These are phyloP conservation scores for Aphis craccivora DNA, from an alignment of 1,140 invertebrate species.

Conservation along the genomic window DNA sequence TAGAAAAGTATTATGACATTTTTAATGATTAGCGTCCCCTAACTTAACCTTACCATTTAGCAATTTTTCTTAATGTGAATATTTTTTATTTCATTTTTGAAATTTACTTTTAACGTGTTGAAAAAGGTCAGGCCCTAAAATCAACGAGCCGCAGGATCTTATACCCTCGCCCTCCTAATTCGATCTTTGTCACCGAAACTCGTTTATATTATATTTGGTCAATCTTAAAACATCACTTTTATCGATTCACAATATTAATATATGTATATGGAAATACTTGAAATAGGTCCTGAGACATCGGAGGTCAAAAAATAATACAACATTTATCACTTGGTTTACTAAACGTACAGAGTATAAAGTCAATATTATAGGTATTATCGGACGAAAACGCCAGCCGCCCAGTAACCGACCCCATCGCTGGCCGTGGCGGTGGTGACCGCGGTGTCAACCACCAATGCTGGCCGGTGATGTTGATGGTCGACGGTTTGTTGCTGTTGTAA, in stretches of 20 bases:
- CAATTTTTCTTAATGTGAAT: background rate
- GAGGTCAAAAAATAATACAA: background rate
- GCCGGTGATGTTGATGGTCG: background rate
- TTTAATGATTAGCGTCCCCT: background rate
- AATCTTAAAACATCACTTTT: background rate
- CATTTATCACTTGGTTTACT: background rate
- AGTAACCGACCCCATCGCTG: background rate
- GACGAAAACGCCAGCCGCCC: constrained; percentile 41
- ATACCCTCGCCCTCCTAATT: background rate
- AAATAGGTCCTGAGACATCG: background rate
- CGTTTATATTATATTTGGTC: background rate
- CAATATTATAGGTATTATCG: constrained; percentile 16
- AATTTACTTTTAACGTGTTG: background rate
- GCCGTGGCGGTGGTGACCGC: background rate
- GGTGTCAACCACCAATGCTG: background rate
- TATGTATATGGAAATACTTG: background rate
- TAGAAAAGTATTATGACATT: background rate
- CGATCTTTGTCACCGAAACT: background rate
- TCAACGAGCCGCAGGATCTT: no score
- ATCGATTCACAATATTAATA: background rate
- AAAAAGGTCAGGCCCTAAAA: background rate
- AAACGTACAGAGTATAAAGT: background rate
- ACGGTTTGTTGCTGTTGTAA: background rate
- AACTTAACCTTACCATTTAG: background rate
- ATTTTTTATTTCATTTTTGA: no score